These are phyloP conservation scores for Botia kubotai DNA, from an alignment of 2,797 vertebrate genomes.

Conservation along the genomic window DNA sequence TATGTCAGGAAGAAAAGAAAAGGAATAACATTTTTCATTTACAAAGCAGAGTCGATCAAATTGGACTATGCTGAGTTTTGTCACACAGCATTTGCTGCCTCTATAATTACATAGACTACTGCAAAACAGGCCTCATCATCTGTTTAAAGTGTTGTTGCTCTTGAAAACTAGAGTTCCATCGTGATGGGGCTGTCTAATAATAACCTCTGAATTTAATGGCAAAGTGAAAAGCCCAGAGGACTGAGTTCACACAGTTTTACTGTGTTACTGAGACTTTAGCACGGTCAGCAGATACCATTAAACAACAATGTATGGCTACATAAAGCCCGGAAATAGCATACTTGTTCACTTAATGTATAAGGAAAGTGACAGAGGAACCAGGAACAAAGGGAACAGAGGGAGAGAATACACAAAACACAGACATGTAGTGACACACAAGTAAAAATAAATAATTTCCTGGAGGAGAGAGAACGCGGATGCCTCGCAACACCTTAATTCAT, in stretches of 20 bases:
- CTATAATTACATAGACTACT: background rate
- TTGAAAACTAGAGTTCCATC: constrained; percentile 9
- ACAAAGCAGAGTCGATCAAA: constrained; percentile 15
- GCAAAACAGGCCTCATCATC: background rate
- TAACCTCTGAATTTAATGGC: constrained; percentile 48
- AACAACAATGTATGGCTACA: constrained; percentile 41
- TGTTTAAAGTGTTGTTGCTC: background rate
- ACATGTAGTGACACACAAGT: constrained; percentile 58
- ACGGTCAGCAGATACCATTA: constrained; percentile 42
- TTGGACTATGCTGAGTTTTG: constrained; percentile 5
- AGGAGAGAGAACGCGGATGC: constrained; percentile 20
- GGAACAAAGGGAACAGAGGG: background rate
- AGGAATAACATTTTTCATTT: background rate
- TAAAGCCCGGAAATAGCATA: constrained; percentile 19
- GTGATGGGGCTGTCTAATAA: constrained; percentile 37
- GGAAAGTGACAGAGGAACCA: constrained; percentile 4
- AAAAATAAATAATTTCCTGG: too few relatives aligned
- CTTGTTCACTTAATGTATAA: constrained; percentile 4
- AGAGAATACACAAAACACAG: constrained; percentile 37
- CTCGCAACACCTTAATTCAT: background rate
- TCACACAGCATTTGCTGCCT: constrained; percentile 18
- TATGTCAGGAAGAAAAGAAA: constrained; percentile 44
- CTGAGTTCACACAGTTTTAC: constrained; percentile 49
- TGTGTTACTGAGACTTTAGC: constrained; percentile 37
- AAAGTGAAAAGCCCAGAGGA: constrained; percentile 51